phyloP scores from a whole-genome alignment of 2,888 invertebrate species.

The Palloptera scutellata region DNA sequence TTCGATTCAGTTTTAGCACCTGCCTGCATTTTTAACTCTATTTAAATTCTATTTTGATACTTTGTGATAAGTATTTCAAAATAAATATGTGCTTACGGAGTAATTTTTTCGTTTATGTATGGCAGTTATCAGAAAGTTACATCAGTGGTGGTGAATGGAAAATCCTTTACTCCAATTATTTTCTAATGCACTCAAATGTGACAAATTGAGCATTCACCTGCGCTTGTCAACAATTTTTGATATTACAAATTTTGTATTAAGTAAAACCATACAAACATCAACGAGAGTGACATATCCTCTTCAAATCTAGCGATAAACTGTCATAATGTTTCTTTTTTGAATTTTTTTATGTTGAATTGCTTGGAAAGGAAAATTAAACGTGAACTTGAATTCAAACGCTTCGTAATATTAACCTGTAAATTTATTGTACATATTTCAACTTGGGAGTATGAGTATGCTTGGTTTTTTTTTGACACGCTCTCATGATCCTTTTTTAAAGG shows the following conservation, averaged over 20 bases:
- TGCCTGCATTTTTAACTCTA: too few species aligned
- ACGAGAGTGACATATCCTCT: conserved; percentile 21
- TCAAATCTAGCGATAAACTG: conserved; percentile 16
- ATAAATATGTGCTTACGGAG: too few species aligned
- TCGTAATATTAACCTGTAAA: too few species aligned
- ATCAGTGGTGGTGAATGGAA: too few species aligned
- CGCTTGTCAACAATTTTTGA: conserved; percentile 15
- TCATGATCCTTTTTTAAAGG: conserved; percentile 11
- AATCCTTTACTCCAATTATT: conserved; percentile 3
- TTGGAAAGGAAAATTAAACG: too few species aligned
- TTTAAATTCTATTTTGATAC: too few species aligned
- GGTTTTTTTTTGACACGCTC: conserved; percentile 24
- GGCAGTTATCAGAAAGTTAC: too few species aligned
- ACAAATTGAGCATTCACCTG: conserved; percentile 37
- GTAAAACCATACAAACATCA: background rate
- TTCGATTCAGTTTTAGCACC: too few species aligned
- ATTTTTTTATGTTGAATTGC: background rate
- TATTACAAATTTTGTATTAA: background rate
- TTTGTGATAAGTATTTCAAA: too few species aligned
- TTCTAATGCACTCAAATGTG: conserved; percentile 18
- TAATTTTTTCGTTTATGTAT: too few species aligned
- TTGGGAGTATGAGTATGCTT: background rate
- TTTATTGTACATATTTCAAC: background rate
- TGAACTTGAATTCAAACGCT: too few species aligned
- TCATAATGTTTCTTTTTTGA: conserved; percentile 17